Evolutionary conservation across 2,888 invertebrate species (phyloP).

Genomic region (Trachelus stipa): DNA sequence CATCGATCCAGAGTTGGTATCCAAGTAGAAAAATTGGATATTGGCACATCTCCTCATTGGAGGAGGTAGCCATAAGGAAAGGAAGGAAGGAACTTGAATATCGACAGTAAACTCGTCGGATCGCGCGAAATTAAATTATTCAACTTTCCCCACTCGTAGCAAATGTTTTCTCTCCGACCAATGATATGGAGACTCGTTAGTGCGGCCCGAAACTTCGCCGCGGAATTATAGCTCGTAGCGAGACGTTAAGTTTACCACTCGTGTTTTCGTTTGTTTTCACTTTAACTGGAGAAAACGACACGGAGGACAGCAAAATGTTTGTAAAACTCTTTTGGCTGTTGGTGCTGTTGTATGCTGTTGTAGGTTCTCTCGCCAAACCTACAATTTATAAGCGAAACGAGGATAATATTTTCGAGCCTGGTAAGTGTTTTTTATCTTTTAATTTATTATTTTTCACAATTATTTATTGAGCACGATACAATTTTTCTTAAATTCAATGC

Average conservation of each 20-base stretch:
- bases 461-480: background rate
- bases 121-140: slow-evolving; percentile 38
- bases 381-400: slow-evolving; percentile 59
- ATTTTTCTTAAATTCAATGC: background rate
- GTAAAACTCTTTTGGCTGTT: slow-evolving; percentile 30
- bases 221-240: background rate
- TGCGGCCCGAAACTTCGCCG: slow-evolving; percentile 35
- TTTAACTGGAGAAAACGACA: background rate
- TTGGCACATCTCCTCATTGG: too few species aligned
- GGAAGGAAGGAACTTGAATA: slow-evolving; percentile 4
- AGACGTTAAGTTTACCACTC: background rate
- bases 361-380: slow-evolving; percentile 46
- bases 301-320: slow-evolving; percentile 21
- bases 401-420: slow-evolving; percentile 59
- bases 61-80: too few species aligned
- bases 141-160: slow-evolving; percentile 48
- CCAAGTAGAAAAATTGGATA: slow-evolving; percentile 22
- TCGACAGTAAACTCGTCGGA: slow-evolving; percentile 34
- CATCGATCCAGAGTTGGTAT: background rate
- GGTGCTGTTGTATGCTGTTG: slow-evolving; percentile 34
- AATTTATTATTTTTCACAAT: background rate
- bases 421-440: slow-evolving; percentile 35
- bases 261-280: background rate
- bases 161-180: slow-evolving; percentile 40
- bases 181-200: slow-evolving; percentile 19